A percentile compares a stretch with the other conserved stretches of the same genome.
phyloP scores from a whole-genome alignment of 2,113 vertebrate species.

The Trematomus loennbergii region DNA sequence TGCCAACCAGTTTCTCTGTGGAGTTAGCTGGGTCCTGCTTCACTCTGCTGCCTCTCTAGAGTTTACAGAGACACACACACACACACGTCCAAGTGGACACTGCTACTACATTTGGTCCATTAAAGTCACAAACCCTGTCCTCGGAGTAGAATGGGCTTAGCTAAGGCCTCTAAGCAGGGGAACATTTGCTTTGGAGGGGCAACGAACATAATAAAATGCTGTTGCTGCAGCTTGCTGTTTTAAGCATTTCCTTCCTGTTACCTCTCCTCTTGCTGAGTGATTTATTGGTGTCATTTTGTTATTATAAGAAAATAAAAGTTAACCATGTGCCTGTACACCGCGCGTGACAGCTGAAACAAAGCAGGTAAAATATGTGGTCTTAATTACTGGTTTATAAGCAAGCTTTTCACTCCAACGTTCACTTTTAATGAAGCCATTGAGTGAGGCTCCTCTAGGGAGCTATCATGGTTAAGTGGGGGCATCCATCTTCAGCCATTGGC shows the following conservation, averaged over 20 bases:
- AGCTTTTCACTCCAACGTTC: constrained; percentile 79
- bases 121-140: constrained; percentile 73
- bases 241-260: constrained; percentile 41
- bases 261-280: constrained; percentile 55
- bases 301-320: constrained; percentile 78
- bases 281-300: constrained; percentile 70
- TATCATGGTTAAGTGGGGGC: constrained; percentile 84
- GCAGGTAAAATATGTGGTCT: constrained; percentile 80
- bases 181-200: constrained; percentile 53
- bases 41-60: constrained; percentile 73
- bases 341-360: constrained; percentile 80
- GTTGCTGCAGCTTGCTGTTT: constrained; percentile 29
- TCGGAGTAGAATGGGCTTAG: constrained; percentile 55
- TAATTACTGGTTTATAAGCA: constrained; percentile 83
- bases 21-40: constrained; percentile 76
- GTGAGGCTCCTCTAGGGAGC: constrained; percentile 83
- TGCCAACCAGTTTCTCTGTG: constrained; percentile 82
- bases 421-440: constrained; percentile 86
- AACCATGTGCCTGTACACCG: constrained; percentile 69
- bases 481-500: constrained; percentile 84
- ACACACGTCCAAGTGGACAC: constrained; percentile 62
- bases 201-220: constrained; percentile 38
- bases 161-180: constrained; percentile 37
- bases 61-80: constrained; percentile 32
- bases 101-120: constrained; percentile 49